Evolutionary conservation across 2,888 invertebrate species (phyloP).

Genomic region (Entomobrya multifasciata): DNA sequence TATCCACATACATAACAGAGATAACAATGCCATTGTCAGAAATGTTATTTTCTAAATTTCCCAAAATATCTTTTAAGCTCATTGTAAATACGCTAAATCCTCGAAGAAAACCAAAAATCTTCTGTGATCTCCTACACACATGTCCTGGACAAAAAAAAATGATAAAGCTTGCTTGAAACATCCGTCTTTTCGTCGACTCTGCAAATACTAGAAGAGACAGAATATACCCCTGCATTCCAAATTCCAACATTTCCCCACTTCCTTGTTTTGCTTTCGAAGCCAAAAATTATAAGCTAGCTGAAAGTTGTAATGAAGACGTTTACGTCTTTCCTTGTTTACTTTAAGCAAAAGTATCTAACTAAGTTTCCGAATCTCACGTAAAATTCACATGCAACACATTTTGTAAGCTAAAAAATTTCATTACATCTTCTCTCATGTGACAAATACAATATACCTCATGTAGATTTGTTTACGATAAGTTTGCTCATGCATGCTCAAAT

Average conservation of each 20-base stretch:
- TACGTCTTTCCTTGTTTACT: neutral
- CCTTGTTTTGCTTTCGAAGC: neutral
- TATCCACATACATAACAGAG: neutral
- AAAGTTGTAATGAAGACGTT: neutral
- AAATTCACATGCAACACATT: neutral
- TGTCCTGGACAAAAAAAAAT: slow-evolving; percentile 18
- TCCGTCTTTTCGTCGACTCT: neutral
- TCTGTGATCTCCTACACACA: neutral
- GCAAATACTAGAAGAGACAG: neutral
- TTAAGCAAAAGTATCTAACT: neutral
- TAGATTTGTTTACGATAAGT: neutral
- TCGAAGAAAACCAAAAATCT: slow-evolving; percentile 14
- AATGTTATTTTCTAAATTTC: neutral
- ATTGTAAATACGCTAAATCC: slow-evolving; percentile 5
- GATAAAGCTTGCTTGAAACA: slow-evolving; percentile 26
- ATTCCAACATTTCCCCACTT: neutral
- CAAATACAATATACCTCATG: no score
- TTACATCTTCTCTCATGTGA: neutral
- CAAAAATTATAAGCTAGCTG: neutral
- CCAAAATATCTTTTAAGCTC: slow-evolving; percentile 49
- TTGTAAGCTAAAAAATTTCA: neutral
- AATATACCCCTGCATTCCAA: slow-evolving; percentile 6
- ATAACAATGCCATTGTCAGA: slow-evolving; percentile 51
- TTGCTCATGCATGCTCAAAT: neutral
- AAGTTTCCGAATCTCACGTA: neutral